phyloP scores from a whole-genome alignment of 2,888 invertebrate genomes.

The Papilio protenor region DNA sequence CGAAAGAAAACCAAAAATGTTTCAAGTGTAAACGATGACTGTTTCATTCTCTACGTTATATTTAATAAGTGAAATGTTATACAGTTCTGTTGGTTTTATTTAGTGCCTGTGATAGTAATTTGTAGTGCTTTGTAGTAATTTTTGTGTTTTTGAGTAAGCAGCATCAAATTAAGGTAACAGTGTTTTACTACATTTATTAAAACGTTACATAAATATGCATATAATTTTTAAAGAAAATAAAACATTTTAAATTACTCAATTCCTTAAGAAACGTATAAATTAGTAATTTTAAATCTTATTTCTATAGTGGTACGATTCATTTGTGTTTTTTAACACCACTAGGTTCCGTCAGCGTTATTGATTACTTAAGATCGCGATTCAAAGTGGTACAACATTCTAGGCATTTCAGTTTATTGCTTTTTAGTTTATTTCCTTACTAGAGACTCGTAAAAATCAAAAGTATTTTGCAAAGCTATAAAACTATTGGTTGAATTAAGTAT shows the following conservation, averaged over 20 bases:
- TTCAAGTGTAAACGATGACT: conserved; percentile 62
- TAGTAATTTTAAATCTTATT: conserved; percentile 16
- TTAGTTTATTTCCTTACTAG: conserved; percentile 5
- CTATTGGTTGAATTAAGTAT: too few relatives aligned
- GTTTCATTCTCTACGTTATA: conserved; percentile 51
- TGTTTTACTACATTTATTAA: not conserved
- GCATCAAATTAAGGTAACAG: conserved; percentile 64
- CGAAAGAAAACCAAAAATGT: conserved; percentile 57
- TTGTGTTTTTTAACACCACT: not conserved
- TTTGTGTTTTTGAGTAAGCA: conserved; percentile 53
- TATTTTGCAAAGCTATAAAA: too few relatives aligned
- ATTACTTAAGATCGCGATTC: conserved; percentile 8
- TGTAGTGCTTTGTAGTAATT: conserved; percentile 63
- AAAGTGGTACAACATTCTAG: conserved; percentile 9
- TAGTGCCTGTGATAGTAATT: conserved; percentile 68
- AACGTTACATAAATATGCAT: not conserved
- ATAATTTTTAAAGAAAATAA: not conserved
- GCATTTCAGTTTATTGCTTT: conserved; percentile 26
- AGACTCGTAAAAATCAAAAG: too few relatives aligned
- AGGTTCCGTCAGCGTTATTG: conserved; percentile 26
- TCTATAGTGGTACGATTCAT: not conserved
- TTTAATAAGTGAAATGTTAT: conserved; percentile 54
- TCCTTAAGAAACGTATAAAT: not conserved
- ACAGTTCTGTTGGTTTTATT: conserved; percentile 59
- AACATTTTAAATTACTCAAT: not conserved